phyloP scores from a whole-genome alignment of 1,140 invertebrate genomes.

The Batillaria attramentaria region DNA sequence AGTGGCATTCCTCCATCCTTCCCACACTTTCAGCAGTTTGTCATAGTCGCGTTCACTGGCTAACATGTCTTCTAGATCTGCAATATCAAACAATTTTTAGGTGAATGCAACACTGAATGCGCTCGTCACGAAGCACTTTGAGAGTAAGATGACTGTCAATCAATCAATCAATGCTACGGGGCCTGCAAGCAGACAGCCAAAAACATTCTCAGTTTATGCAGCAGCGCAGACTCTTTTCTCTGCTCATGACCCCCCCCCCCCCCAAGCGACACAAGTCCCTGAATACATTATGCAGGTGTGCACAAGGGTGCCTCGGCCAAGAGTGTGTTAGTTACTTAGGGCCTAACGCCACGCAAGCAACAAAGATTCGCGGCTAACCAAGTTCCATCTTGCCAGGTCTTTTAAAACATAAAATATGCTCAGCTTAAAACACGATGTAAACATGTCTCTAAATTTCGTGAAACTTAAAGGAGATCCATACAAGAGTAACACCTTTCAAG shows the following conservation, averaged over 20 bases:
- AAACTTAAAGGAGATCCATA: too few species aligned
- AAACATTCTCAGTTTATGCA: not conserved
- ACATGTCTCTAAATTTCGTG: too few species aligned
- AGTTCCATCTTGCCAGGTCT: too few species aligned
- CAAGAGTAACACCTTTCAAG: too few species aligned
- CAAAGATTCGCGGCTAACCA: too few species aligned
- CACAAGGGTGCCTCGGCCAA: not conserved
- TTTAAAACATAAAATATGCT: too few species aligned
- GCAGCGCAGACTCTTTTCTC: not conserved
- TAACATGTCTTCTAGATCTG: conserved; percentile 60
- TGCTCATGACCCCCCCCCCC: not conserved
- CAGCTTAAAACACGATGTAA: too few species aligned
- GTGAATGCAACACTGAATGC: not conserved
- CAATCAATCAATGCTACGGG: not conserved
- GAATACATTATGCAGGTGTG: not conserved
- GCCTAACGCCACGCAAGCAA: too few species aligned
- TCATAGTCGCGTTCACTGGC: conserved; percentile 52
- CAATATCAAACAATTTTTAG: not conserved
- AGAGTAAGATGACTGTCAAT: not conserved
- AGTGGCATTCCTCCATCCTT: conserved; percentile 81
- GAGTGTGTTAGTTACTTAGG: too few species aligned
- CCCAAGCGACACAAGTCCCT: not conserved
- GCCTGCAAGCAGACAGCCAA: not conserved
- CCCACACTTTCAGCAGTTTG: conserved; percentile 75
- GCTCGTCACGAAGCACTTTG: too few species aligned